phyloP scores from a whole-genome alignment of 1,140 invertebrate genomes.

The Akabosia matsudoensis region DNA sequence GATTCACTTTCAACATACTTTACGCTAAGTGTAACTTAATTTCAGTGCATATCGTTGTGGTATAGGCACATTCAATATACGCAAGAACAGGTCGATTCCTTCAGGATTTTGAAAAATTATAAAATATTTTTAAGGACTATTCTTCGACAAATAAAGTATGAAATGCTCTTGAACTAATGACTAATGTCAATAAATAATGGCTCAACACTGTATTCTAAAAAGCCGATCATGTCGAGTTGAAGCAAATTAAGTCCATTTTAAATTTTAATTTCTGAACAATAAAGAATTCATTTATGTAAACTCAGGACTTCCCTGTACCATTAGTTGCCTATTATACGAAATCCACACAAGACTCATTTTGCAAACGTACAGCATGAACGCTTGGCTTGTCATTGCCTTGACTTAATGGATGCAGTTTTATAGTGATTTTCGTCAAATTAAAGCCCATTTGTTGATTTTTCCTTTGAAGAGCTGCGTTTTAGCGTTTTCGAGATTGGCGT shows the following conservation, averaged over 20 bases:
- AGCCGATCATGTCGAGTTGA: conserved; percentile 13
- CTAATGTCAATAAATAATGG: too few species aligned
- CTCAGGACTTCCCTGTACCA: conserved; percentile 13
- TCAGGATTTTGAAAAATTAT: too few species aligned
- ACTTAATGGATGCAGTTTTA: conserved; percentile 23
- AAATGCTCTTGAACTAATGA: too few species aligned
- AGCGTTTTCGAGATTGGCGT: background rate
- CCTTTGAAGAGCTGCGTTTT: background rate
- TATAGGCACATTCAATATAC: too few species aligned
- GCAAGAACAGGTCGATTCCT: too few species aligned
- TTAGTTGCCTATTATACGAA: background rate
- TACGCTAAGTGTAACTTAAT: too few species aligned
- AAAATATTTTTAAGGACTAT: too few species aligned
- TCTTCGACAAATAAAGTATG: too few species aligned
- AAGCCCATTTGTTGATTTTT: conserved; percentile 3
- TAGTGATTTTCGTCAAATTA: conserved; percentile 20
- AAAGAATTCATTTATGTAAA: conserved; percentile 7
- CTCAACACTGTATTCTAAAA: background rate
- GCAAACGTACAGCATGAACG: background rate
- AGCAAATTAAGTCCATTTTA: conserved; percentile 14
- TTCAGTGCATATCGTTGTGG: too few species aligned
- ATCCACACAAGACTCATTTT: background rate
- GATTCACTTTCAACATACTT: too few species aligned
- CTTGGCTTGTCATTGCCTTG: conserved; percentile 10
- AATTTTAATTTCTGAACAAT: conserved; percentile 20